Evolutionary conservation across 2,888 invertebrate genomes (phyloP), one percentile per base, ranked within the genome.

Genomic region (Hedychridium roseum): DNA sequence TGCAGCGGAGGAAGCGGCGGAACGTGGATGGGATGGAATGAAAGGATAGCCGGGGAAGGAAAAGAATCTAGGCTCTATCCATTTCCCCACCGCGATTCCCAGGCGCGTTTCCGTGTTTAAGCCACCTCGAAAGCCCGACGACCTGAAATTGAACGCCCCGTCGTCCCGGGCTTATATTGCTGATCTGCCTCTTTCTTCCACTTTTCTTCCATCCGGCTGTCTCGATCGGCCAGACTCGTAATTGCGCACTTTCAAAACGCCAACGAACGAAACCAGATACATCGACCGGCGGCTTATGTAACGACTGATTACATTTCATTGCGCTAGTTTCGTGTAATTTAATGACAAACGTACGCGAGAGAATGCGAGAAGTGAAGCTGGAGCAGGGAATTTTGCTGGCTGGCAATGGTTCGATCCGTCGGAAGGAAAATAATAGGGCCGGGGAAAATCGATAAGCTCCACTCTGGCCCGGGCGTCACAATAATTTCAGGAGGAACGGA

Each of bases 81-180:
- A 43, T 49, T 27, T 39, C 37, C 50, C 43, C 27, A 20, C 20
- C 36, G 16, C 32, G 30, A 43, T 11, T 47, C 28, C 20, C 45
- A 35, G 23, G 37, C 27, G 49, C 16, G 23, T 32, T 51, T 36
- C 43, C 34, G 12, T 18, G 28, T 28, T 42, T 48, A 54, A 52
- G 43, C 37, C 43, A 15, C 14, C 36, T 47, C 44, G 34, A 52
- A 50, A 49, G 50, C 41, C 30, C 41, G 28, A 31, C 46, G 37
- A 53, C 54, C 49, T 30, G 16, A 41, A 34, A 53, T 48, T 27
- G 11, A 17, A 35, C 26, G 7, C 7, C n/a, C 28, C n/a, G 28
- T 14, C 28, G 28, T 28, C 14, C 28, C 28, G 28, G 28, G 12
- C 28, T 28, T 28, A 11, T 14, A 14, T 14, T 28, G 11, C 28